phyloP scores from a whole-genome alignment of 2,797 vertebrate genomes.

The Chiloscyllium punctatum region DNA sequence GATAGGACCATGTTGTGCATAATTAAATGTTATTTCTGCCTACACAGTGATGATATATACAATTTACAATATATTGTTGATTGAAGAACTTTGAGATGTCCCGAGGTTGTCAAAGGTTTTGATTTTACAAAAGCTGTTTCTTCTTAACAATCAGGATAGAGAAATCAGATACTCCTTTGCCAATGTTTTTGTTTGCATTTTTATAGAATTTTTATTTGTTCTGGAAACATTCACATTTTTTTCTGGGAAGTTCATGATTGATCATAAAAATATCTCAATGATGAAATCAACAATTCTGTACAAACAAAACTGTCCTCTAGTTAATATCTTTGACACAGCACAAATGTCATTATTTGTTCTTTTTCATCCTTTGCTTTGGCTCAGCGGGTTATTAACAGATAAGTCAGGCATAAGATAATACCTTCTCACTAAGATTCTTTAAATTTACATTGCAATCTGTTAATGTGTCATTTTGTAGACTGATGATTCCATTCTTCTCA shows the following conservation, averaged over 20 bases:
- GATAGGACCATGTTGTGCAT: not conserved
- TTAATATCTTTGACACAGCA: not conserved
- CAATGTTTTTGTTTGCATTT: not conserved
- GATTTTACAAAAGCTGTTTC: not conserved
- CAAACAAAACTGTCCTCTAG: not conserved
- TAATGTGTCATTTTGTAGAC: not conserved
- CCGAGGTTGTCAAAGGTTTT: not conserved
- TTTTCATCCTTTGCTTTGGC: not conserved
- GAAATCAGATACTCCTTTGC: not conserved
- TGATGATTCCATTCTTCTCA: slow-evolving; percentile 39
- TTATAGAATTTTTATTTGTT: not conserved
- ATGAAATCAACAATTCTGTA: not conserved
- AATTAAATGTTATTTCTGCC: not conserved
- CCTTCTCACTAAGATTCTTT: slow-evolving; percentile 43
- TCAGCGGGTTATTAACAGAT: slow-evolving; percentile 30
- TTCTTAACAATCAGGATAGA: not conserved
- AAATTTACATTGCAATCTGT: slow-evolving; percentile 47
- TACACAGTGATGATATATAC: not conserved
- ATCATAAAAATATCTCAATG: not conserved
- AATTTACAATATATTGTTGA: not conserved
- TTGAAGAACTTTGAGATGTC: not conserved
- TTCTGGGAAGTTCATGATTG: not conserved
- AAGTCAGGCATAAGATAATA: slow-evolving; percentile 37
- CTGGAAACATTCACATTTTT: not conserved
- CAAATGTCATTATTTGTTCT: not conserved